Conservation (phyloP, 2,113 vertebrate species). For the Ctenomys sociabilis region DNA sequence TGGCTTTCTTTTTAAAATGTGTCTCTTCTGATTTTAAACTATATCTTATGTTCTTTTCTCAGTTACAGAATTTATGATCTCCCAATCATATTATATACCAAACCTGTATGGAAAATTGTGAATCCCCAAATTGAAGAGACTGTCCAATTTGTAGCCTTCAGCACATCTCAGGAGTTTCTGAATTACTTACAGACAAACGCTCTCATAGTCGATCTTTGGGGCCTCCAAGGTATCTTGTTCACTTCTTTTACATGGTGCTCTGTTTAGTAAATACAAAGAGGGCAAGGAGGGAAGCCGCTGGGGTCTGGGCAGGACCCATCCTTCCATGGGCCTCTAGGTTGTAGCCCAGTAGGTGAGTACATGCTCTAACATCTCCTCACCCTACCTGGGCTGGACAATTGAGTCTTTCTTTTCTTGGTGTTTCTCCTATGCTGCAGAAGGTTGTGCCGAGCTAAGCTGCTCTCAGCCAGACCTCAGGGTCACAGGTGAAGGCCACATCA, state of each 20-base stretch:
- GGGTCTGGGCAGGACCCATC: neutral
- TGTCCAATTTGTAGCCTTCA: constrained; percentile 87
- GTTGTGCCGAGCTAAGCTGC: constrained; percentile 85
- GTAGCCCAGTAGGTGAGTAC: neutral
- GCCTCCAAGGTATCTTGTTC: constrained; percentile 90
- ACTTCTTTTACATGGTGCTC: neutral
- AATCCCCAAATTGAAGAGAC: constrained; percentile 90
- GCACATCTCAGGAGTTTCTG: constrained; percentile 88
- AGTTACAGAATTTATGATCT: constrained; percentile 92
- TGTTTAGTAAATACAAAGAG: neutral
- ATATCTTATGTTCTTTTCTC: constrained; percentile 50
- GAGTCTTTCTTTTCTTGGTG: neutral
- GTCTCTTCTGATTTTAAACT: constrained; percentile 13
- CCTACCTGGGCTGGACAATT: too few species aligned
- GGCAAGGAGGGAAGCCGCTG: neutral
- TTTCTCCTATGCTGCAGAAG: constrained; percentile 84
- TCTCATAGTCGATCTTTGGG: constrained; percentile 93
- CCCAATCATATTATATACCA: constrained; percentile 86
- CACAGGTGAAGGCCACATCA: constrained; percentile 86
- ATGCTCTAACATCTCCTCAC: neutral
- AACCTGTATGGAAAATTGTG: constrained; percentile 89
- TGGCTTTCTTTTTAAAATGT: neutral
- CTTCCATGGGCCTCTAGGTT: neutral
- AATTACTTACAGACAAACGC: constrained; percentile 92
- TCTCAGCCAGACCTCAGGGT: constrained; percentile 80